These are phyloP conservation scores for Sminthurides bifidus DNA, from an alignment of 1,140 invertebrate genomes.

Conservation along the genomic window DNA sequence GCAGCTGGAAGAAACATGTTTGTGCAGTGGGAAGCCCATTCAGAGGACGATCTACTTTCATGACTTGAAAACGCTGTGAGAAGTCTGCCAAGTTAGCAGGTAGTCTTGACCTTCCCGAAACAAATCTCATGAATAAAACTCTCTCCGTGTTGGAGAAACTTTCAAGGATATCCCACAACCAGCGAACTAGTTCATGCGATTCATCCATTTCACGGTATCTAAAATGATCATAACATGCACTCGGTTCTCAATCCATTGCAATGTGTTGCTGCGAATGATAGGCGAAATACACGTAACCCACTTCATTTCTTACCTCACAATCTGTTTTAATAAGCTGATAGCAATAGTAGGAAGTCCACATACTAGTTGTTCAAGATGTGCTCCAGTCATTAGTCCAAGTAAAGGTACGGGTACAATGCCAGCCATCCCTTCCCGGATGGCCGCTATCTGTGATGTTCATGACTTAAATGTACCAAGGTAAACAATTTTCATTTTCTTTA, in stretches of 20 bases:
- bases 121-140: slow-evolving; percentile 56
- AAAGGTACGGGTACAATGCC: slow-evolving; percentile 54
- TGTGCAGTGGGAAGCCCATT: slow-evolving; percentile 51
- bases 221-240: slow-evolving; percentile 11
- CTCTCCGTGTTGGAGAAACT: slow-evolving; percentile 51
- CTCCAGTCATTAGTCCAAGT: slow-evolving; percentile 47
- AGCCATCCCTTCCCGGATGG: slow-evolving; percentile 52
- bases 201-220: slow-evolving; percentile 55
- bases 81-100: slow-evolving; percentile 55
- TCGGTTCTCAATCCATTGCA: not conserved
- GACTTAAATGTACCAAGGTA: not conserved
- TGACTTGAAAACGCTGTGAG: slow-evolving; percentile 53
- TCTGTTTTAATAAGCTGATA: slow-evolving; percentile 48
- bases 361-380: slow-evolving; percentile 51
- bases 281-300: not conserved
- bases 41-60: slow-evolving; percentile 46
- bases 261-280: too few species aligned
- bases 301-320: slow-evolving; percentile 43
- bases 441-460: slow-evolving; percentile 39
- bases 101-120: slow-evolving; percentile 52
- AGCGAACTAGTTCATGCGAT: not conserved
- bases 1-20: slow-evolving; percentile 59
- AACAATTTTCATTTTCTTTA: not conserved
- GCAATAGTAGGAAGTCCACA: slow-evolving; percentile 54
- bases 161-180: slow-evolving; percentile 51